Conservation (phyloP, 2,797 vertebrate species). For the Pterois miles region DNA sequence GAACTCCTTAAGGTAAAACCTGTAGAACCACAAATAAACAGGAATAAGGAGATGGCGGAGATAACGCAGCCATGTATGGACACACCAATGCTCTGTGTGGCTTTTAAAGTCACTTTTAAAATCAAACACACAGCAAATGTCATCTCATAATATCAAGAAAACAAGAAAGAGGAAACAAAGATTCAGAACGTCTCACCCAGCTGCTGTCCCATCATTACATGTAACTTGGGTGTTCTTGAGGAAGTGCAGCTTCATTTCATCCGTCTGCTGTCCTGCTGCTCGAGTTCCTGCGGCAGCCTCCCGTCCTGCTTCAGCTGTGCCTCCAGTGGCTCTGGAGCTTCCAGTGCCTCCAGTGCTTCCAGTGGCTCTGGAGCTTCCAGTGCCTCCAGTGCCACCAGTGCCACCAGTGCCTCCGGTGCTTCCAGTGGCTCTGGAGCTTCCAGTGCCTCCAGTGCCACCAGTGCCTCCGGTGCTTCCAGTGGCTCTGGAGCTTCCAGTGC, state of each 20-base stretch:
- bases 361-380: slow-evolving; percentile 14
- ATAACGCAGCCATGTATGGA: slow-evolving; percentile 33
- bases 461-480: slow-evolving; percentile 25
- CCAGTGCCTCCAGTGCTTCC: slow-evolving; percentile 35
- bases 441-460: slow-evolving; percentile 35
- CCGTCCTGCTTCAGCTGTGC: slow-evolving; percentile 49
- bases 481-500: background rate
- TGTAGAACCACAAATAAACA: slow-evolving; percentile 71
- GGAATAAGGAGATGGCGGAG: slow-evolving; percentile 34
- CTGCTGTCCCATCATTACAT: slow-evolving; percentile 83
- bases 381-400: slow-evolving; percentile 46
- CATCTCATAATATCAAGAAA: background rate
- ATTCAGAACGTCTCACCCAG: slow-evolving; percentile 72
- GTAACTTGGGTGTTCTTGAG: slow-evolving; percentile 79
- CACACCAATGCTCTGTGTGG: background rate
- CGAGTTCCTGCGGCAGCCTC: slow-evolving; percentile 47
- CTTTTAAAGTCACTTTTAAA: background rate
- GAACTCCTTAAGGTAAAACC: slow-evolving; percentile 85
- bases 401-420: slow-evolving; percentile 26
- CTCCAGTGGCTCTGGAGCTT: slow-evolving; percentile 20
- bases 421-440: slow-evolving; percentile 22
- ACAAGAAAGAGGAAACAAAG: background rate
- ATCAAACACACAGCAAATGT: background rate
- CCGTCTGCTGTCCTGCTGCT: slow-evolving; percentile 57
- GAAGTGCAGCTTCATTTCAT: slow-evolving; percentile 87